Evolutionary conservation across 1,140 invertebrate species (phyloP), one percentile per base, ranked within the genome.

Genomic region (Anastatus disparis): DNA sequence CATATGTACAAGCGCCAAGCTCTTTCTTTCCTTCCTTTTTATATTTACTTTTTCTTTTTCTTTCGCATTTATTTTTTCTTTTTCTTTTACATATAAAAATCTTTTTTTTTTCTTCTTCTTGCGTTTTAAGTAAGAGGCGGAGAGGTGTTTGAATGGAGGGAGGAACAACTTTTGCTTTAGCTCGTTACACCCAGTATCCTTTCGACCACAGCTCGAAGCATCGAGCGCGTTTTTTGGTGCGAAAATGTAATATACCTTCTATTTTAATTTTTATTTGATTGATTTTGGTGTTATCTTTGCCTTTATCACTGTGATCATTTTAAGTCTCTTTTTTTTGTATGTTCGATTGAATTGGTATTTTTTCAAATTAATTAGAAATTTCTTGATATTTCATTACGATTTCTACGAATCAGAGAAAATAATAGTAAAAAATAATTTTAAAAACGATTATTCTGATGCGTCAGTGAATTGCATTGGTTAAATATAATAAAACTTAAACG

Each of bases 171-270:
- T 46, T 59, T 38, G 42, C 27, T 27, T n/a, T 27, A 6, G 31
- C 56, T n/a, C 3, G 27, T 6, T 42, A 35, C n/a, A 24, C 17
- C 20, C 46, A 61, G 66, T 69, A 15, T 69, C 56, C 42, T 59
- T 58, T 61, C 56, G 35, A 61, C 56, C 6, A 3, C 42, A n/a
- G 65, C 29, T 0, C 52, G 24, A 24, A 52, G 35, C 64, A 55
- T 52, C 64, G 46, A 42, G 31, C 3, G 13, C 7, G 6, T 6
- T 4, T 22, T 6, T 13, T 20, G 48, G 48, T 20, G 20, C 48
- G 3, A 4, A 4, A 46, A 6, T 46, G 6, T 46, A 8, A 8
- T 35, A 6, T 35, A 35, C 10, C 10, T 35, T 35, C 31, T 6
- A 35, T 6, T 35, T 10, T 4, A 35, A 4, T 46, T 46, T 46